phyloP scores from a whole-genome alignment of 2,113 vertebrate genomes.

The Forbesichthys agassizii region DNA sequence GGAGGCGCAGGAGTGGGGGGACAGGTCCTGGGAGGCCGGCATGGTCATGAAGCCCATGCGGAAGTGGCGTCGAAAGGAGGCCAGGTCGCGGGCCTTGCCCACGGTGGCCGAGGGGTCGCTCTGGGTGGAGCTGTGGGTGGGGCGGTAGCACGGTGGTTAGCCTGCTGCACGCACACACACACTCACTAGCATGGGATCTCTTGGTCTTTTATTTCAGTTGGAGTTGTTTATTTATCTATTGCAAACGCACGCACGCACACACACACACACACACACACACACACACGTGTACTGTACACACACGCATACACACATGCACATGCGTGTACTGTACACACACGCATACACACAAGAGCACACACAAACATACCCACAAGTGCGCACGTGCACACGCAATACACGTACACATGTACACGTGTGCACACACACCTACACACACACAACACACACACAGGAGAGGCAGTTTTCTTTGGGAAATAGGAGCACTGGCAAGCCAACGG shows the following conservation, averaged over 20 bases:
- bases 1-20: slow-evolving; percentile 86
- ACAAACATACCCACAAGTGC: not conserved
- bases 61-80: slow-evolving; percentile 90
- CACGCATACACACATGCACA: too few species aligned
- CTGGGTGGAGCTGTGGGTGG: slow-evolving; percentile 62
- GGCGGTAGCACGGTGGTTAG: slow-evolving; percentile 4
- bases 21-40: slow-evolving; percentile 92
- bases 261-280: not conserved
- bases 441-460: not conserved
- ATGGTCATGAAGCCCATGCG: slow-evolving; percentile 95
- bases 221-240: not conserved
- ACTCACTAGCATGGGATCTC: not conserved
- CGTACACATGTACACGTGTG: not conserved
- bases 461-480: not conserved
- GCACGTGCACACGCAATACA: not conserved
- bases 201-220: not conserved
- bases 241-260: not conserved
- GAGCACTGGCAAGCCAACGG: slow-evolving; percentile 34
- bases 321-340: not conserved
- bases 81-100: slow-evolving; percentile 84
- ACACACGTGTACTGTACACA: not conserved
- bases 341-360: not conserved
- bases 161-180: slow-evolving; percentile 21
- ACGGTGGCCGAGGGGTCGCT: slow-evolving; percentile 77
- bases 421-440: not conserved